These are phyloP conservation scores for Stomorhina lunata DNA, from an alignment of 2,888 invertebrate species.

Conservation along the genomic window DNA sequence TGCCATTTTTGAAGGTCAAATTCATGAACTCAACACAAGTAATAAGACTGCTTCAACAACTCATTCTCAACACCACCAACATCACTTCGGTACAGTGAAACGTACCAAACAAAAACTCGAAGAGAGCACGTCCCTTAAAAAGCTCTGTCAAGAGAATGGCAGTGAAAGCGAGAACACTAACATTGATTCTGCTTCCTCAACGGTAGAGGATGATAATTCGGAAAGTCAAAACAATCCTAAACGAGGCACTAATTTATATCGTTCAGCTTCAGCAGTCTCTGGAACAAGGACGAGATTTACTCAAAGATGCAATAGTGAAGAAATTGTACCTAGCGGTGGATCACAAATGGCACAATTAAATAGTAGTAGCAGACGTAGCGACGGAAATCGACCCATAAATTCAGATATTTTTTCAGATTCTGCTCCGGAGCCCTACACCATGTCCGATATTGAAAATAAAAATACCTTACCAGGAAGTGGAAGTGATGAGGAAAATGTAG, in stretches of 20 bases:
- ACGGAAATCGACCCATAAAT: constrained; percentile 65
- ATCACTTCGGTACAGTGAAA: constrained; percentile 84
- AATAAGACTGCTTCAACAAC: constrained; percentile 70
- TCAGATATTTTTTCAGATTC: constrained; percentile 81
- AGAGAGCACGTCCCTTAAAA: constrained; percentile 79
- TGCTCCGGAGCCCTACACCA: constrained; percentile 81
- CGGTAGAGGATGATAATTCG: constrained; percentile 8
- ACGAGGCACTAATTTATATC: constrained; percentile 73
- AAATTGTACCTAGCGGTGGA: constrained; percentile 72
- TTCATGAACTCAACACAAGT: constrained; percentile 75
- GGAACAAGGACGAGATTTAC: constrained; percentile 74
- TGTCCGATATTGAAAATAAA: constrained; percentile 76
- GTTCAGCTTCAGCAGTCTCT: constrained; percentile 76
- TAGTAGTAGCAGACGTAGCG: constrained; percentile 66
- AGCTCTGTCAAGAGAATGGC: constrained; percentile 76
- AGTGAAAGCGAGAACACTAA: constrained; percentile 51
- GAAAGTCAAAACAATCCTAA: constrained; percentile 44
- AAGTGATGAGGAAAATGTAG: constrained; percentile 69
- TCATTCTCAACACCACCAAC: constrained; percentile 55
- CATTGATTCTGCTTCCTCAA: constrained; percentile 60
- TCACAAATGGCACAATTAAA: constrained; percentile 14
- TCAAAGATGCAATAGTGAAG: constrained; percentile 79
- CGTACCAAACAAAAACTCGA: constrained; percentile 86
- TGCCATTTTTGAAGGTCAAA: constrained; percentile 79
- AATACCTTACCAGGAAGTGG: constrained; percentile 63